A percentile compares a stretch with the other conserved stretches of the same genome.
phyloP scores from a whole-genome alignment of 2,888 invertebrate genomes.

The Drosophila mayaguana region DNA sequence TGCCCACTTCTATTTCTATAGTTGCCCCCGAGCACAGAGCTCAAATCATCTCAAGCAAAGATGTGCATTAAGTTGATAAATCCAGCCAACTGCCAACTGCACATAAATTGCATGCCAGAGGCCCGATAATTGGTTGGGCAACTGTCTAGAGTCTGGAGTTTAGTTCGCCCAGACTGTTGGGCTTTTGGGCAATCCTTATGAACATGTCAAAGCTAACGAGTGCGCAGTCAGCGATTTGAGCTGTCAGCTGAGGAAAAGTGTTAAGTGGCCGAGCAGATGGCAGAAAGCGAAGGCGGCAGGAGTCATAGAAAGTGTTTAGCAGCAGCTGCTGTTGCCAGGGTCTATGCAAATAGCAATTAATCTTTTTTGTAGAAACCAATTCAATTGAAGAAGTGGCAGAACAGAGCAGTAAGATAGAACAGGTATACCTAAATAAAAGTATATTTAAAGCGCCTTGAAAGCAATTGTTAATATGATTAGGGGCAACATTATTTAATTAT shows the following conservation, averaged over 20 bases:
- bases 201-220: conserved; percentile 79
- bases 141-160: conserved; percentile 1
- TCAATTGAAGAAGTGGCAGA: not conserved
- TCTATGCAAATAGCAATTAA: conserved; percentile 55
- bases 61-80: conserved; percentile 71
- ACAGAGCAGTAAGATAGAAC: too few relatives aligned
- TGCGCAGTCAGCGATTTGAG: conserved; percentile 53
- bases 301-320: conserved; percentile 52
- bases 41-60: conserved; percentile 72
- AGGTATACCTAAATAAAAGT: too few relatives aligned
- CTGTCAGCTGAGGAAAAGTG: conserved; percentile 73
- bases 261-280: conserved; percentile 56
- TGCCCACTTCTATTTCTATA: conserved; percentile 71
- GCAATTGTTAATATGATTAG: not conserved
- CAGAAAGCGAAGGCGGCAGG: conserved; percentile 12
- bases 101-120: conserved; percentile 68
- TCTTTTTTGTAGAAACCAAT: conserved; percentile 12
- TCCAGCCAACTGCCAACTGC: conserved; percentile 51
- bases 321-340: conserved; percentile 27
- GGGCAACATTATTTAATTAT: not conserved
- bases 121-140: conserved; percentile 66
- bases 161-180: conserved; percentile 8
- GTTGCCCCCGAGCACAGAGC: conserved; percentile 62
- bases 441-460: too few relatives aligned
- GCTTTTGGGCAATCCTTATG: conserved; percentile 73